A percentile compares a stretch with the other conserved stretches of the same genome.
Evolutionary conservation across 2,797 vertebrate species (phyloP).

Genomic region (Philypnodon macrostomus): DNA sequence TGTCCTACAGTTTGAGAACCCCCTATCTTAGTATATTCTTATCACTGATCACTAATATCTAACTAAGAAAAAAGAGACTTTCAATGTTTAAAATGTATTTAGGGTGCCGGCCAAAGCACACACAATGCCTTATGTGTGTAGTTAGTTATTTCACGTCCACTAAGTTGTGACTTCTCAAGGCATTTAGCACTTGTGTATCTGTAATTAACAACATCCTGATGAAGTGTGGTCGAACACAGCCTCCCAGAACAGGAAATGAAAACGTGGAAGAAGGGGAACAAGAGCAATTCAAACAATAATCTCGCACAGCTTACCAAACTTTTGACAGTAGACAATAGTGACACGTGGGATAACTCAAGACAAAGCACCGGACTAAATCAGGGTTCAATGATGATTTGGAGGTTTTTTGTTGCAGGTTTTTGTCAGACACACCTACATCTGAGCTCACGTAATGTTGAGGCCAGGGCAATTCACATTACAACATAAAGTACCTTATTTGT

Average conservation of each 20-base stretch:
- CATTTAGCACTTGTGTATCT: background rate
- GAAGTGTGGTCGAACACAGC: conserved; percentile 1
- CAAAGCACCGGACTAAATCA: background rate
- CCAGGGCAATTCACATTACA: background rate
- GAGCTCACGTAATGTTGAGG: background rate
- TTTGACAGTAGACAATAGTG: background rate
- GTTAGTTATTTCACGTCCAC: background rate
- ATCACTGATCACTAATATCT: conserved; percentile 5
- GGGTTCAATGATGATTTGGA: too few relatives aligned
- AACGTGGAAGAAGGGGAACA: conserved; percentile 58
- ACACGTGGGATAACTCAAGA: conserved; percentile 1
- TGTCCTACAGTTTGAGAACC: too few relatives aligned
- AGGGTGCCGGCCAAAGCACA: background rate
- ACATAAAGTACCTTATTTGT: background rate
- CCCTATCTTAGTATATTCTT: too few relatives aligned
- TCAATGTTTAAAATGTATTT: background rate
- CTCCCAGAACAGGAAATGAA: conserved; percentile 61
- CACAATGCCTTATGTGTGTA: background rate
- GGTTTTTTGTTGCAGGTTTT: too few relatives aligned
- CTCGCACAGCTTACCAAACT: background rate
- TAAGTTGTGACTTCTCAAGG: background rate
- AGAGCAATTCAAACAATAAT: conserved; percentile 26
- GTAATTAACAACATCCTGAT: conserved; percentile 2
- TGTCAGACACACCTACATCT: background rate
- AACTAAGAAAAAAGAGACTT: background rate